phyloP scores from a whole-genome alignment of 23 tunicate species.

The Clavelina lepadiformis region DNA sequence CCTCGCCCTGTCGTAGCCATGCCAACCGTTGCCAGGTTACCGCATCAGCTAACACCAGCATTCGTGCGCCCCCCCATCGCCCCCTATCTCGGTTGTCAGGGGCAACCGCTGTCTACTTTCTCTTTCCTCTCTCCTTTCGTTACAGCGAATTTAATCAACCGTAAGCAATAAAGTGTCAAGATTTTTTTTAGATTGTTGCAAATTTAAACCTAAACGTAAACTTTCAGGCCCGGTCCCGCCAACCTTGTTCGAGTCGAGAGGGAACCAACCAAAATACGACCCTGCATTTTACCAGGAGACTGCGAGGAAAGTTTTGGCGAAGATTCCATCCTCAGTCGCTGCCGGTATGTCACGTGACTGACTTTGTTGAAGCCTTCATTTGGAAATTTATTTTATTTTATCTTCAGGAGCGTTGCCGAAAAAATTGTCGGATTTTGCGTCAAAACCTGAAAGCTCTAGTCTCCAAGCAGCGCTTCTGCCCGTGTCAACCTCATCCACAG shows the following conservation, averaged over 20 bases:
- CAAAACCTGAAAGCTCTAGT: neutral
- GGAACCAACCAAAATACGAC: slow-evolving; percentile 3
- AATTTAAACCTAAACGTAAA: neutral
- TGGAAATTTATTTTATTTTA: neutral
- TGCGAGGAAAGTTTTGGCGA: slow-evolving; percentile 46
- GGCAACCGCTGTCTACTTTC: slow-evolving; percentile 10
- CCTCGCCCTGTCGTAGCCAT: neutral
- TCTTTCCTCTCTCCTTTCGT: slow-evolving; percentile 11
- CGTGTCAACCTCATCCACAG: neutral
- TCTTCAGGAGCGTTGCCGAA: slow-evolving; percentile 4
- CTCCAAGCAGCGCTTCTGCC: slow-evolving; percentile 11
- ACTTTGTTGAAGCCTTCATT: too few species aligned
- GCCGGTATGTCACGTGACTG: too few species aligned
- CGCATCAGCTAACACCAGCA: neutral
- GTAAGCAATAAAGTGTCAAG: too few species aligned
- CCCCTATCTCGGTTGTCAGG: neutral
- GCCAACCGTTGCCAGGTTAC: slow-evolving; percentile 6
- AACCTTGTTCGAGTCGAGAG: neutral
- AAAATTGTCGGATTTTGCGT: neutral
- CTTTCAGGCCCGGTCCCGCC: slow-evolving; percentile 7
- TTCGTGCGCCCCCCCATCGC: slow-evolving; percentile 1
- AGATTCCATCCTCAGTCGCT: slow-evolving; percentile 25
- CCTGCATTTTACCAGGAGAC: slow-evolving; percentile 43
- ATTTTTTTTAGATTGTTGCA: neutral
- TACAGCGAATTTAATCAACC: slow-evolving; percentile 10